A percentile compares a stretch with the other conserved stretches of the same genome.
Evolutionary conservation across 2,797 vertebrate genomes (phyloP).

Genomic region (Malurus splendens): DNA sequence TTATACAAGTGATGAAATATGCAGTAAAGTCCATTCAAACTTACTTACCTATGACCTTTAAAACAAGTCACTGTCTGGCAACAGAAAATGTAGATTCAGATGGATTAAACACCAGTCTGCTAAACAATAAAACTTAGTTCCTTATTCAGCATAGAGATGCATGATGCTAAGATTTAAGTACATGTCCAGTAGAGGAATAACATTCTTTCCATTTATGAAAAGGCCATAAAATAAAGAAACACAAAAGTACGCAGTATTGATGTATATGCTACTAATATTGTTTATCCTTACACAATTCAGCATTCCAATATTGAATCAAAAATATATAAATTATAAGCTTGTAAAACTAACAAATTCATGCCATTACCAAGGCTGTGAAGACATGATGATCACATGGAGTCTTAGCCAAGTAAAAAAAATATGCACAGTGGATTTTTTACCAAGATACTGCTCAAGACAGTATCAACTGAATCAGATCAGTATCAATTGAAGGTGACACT

Average conservation of each 20-base stretch:
- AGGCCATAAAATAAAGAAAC: not conserved
- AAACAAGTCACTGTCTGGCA: not conserved
- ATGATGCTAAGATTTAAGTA: not conserved
- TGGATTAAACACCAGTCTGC: not conserved
- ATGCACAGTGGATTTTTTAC: not conserved
- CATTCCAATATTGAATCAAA: not conserved
- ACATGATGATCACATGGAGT: not conserved
- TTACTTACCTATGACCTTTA: not conserved
- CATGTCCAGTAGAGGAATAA: not conserved
- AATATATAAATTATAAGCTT: not conserved
- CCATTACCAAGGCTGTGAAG: not conserved
- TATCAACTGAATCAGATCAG: not conserved
- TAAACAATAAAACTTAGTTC: not conserved
- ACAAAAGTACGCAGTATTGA: not conserved
- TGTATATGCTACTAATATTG: not conserved
- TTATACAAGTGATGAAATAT: not conserved
- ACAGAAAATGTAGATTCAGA: not conserved
- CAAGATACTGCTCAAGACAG: not conserved
- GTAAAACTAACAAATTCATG: not conserved
- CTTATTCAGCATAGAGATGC: not conserved
- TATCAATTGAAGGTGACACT: not conserved
- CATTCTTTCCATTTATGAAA: not conserved
- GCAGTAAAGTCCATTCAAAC: not conserved
- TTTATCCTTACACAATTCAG: not conserved
- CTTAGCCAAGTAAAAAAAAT: not conserved